Evolutionary conservation across 1,140 invertebrate genomes (phyloP).

Genomic region (Delia radicum): DNA sequence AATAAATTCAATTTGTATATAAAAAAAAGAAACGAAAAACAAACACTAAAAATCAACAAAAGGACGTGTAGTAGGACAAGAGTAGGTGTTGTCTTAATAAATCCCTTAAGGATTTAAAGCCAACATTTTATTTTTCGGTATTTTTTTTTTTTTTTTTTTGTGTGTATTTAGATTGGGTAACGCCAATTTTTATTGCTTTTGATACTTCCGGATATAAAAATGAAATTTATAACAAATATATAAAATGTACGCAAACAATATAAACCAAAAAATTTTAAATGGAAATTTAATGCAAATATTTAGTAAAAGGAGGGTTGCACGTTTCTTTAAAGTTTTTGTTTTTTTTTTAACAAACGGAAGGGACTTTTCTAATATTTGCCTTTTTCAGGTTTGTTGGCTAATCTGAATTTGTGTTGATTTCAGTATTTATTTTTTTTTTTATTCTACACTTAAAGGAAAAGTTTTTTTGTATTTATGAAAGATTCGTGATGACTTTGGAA

Average conservation of each 20-base stretch:
- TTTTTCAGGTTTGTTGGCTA: neutral
- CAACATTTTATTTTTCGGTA: neutral
- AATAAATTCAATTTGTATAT: conserved; percentile 19
- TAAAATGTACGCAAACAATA: neutral
- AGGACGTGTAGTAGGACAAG: neutral
- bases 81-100: neutral
- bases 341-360: neutral
- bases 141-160: neutral
- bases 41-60: neutral
- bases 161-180: neutral
- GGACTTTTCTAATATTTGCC: neutral
- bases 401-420: neutral
- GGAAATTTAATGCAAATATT: neutral
- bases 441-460: too few relatives aligned
- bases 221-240: neutral
- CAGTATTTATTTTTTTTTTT: neutral
- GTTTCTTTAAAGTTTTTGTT: neutral
- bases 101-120: neutral
- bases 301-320: neutral
- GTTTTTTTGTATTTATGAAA: too few relatives aligned
- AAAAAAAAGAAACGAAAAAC: neutral
- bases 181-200: conserved; percentile 1
- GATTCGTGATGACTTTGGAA: too few relatives aligned
- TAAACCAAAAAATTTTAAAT: neutral
- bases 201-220: conserved; percentile 9